These are phyloP conservation scores for Aplodontia rufa DNA, from an alignment of 2,113 vertebrate species.

Conservation along the genomic window DNA sequence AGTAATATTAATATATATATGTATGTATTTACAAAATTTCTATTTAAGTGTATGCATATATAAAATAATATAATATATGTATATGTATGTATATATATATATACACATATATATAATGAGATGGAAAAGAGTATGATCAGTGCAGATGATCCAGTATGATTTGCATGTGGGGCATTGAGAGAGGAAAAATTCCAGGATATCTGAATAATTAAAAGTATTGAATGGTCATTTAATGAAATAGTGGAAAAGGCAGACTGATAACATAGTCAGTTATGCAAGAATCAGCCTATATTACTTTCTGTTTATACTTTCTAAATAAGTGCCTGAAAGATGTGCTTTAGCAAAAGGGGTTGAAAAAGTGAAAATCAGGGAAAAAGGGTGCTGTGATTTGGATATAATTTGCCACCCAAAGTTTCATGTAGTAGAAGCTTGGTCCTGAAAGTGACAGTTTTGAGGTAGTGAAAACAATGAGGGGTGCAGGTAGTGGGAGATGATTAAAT, in stretches of 20 bases:
- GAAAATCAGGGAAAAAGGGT: not conserved
- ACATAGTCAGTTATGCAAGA: not conserved
- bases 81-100: too few species aligned
- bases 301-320: not conserved
- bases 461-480: not conserved
- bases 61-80: not conserved
- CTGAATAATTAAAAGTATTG: not conserved
- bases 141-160: not conserved
- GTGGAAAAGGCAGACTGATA: not conserved
- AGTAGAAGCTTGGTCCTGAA: not conserved
- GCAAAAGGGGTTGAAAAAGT: not conserved
- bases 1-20: too few species aligned
- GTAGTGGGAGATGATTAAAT: not conserved
- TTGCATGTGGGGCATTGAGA: not conserved
- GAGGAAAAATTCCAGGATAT: not conserved
- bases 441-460: not conserved
- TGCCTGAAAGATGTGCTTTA: not conserved
- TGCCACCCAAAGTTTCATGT: not conserved
- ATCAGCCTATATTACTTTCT: not conserved
- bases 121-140: not conserved
- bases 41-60: too few species aligned
- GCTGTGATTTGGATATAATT: not conserved
- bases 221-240: not conserved
- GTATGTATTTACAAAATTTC: too few species aligned
- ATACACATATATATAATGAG: not conserved